Conservation (phyloP, 1,140 invertebrate species). For the Ladona fulva region DNA sequence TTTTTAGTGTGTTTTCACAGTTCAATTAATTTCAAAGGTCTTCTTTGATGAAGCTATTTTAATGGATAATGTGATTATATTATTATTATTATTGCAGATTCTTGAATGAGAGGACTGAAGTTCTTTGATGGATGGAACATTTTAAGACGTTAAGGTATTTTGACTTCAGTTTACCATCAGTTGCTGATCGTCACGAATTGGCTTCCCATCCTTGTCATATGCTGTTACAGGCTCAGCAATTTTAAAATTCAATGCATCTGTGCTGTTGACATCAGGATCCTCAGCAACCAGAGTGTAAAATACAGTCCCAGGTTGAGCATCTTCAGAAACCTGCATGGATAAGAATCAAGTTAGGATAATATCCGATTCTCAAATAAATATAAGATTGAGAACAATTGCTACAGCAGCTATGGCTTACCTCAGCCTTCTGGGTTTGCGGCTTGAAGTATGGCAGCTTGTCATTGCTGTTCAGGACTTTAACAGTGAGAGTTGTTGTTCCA, state of each 20-base stretch:
- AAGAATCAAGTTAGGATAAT: slow-evolving; percentile 16
- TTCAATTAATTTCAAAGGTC: too few species aligned
- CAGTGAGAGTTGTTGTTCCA: slow-evolving; percentile 65
- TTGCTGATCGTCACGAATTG: slow-evolving; percentile 42
- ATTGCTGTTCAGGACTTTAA: slow-evolving; percentile 76
- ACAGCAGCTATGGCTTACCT: slow-evolving; percentile 40
- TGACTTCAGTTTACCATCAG: slow-evolving; percentile 19
- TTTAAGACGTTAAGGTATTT: too few species aligned
- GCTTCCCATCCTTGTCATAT: slow-evolving; percentile 71
- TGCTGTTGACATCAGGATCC: slow-evolving; percentile 69
- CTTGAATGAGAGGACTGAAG: too few species aligned
- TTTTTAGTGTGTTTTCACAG: too few species aligned
- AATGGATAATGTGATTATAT: too few species aligned
- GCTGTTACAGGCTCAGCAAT: slow-evolving; percentile 63
- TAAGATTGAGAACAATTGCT: too few species aligned
- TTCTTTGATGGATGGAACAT: too few species aligned
- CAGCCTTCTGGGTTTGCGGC: slow-evolving; percentile 68
- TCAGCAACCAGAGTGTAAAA: slow-evolving; percentile 64
- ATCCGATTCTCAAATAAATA: slow-evolving; percentile 11
- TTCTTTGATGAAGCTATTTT: too few species aligned
- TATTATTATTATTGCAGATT: too few species aligned
- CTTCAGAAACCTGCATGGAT: slow-evolving; percentile 50
- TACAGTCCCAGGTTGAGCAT: slow-evolving; percentile 59
- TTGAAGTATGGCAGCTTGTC: slow-evolving; percentile 81
- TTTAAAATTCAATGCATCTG: slow-evolving; percentile 59